Conservation (phyloP, 2,797 vertebrate genomes). For the Crotalus adamanteus region DNA sequence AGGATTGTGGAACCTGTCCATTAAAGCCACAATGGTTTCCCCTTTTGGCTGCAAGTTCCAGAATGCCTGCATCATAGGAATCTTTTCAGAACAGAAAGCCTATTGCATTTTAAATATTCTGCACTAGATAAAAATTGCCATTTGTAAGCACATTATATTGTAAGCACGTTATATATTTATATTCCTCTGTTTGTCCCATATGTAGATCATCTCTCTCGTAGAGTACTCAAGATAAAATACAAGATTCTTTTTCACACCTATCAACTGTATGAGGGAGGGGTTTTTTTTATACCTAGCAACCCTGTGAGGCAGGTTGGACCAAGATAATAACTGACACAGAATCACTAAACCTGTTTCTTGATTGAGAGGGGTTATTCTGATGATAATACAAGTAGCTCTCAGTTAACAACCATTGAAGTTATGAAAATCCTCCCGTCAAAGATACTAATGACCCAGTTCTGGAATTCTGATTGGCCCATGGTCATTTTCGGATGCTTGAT, state of each 20-base stretch:
- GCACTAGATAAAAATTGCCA: not conserved
- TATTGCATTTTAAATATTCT: not conserved
- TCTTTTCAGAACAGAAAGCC: not conserved
- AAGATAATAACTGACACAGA: not conserved
- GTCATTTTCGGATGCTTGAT: not conserved
- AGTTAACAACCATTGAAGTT: not conserved
- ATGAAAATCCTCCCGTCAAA: not conserved
- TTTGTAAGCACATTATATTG: not conserved
- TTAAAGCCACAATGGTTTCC: not conserved
- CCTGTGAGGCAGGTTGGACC: not conserved
- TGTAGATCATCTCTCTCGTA: not conserved
- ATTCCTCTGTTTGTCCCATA: not conserved
- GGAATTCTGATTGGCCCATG: not conserved
- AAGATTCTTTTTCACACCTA: not conserved
- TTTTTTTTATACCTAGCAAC: not conserved
- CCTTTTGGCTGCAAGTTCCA: not conserved
- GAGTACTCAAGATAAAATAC: not conserved
- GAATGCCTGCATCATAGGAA: not conserved
- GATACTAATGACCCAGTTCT: not conserved
- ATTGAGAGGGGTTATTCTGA: not conserved
- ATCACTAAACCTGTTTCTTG: not conserved
- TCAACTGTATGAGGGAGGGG: not conserved
- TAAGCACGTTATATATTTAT: not conserved
- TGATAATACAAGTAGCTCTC: not conserved
- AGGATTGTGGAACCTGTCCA: not conserved